Base-by-base conservation (phyloP, 2,797 vertebrate species). In the Podarcis siculus region DNA sequence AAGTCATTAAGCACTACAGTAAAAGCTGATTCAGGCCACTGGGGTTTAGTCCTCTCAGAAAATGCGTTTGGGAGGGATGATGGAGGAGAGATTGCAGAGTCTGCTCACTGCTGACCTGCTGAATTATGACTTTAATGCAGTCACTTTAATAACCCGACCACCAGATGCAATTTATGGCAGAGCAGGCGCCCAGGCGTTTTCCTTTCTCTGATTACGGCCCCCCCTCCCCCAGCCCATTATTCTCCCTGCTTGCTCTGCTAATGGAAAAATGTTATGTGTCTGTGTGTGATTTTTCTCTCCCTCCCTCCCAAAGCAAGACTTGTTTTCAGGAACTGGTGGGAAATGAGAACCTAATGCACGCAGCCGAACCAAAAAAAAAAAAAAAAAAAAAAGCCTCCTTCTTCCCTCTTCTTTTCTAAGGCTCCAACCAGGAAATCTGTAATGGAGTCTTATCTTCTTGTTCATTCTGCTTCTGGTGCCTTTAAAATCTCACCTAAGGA, bases 231-330 rank as follows among this genome's bases (percentile, higher is more conserved):
- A 88, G 27, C 72, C 87, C 90, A 93, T 95, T 94, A 96, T 95
- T 96, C 95, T 96, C 95, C 92, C 93, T 88, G 86, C 94, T 93
- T 95, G 92, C 95, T 93, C 95, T 91, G 92, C 92, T 96, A 95
- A 95, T 94, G 93, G 95, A 94, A 95, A 79, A 97, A 90, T 87
- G 91, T 91, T 94, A 89, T 92, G 94, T 94, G 93, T 91, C 94
- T 95, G 80, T 91, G 80, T 91, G 93, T 90, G 93, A 91, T 91
- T 90, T 95, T 58, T 93, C 55, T 72, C 64, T 49, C 30, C 25
- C 76, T 15, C 75, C 17, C 39, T 8, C 37, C 85, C 82, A 89
- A 93, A 19, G 32, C 77, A 32, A 61, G 92, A 90, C 90, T 88
- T 87, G 93, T 92, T 94, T 94, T 91, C 95, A 96, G 94, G 94